Evolutionary conservation across 2,888 invertebrate genomes (phyloP), one percentile per base, ranked within the genome.

Genomic region (Meghimatium bilineatum): DNA sequence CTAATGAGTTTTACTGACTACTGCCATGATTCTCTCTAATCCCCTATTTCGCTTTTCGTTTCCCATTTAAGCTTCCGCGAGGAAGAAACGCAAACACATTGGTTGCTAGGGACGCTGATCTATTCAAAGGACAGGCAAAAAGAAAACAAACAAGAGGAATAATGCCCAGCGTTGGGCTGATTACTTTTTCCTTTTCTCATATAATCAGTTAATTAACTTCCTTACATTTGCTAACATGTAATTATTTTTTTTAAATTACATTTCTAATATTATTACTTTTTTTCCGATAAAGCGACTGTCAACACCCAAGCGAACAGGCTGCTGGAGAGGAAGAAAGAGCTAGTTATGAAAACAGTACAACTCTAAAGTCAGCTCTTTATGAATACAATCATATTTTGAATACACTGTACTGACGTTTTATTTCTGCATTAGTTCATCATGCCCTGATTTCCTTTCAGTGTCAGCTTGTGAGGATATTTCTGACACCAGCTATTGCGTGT

Each of bases 1-100:
- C 60, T 80, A 80, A 80, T 74, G 80, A 80, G 80, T 80, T 80
- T 56, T 80, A 56, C 36, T 26, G 63, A n/a, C 72, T 56, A 36
- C 80, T 12, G 80, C n/a, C 56, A 29, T 72, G 71, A 80, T 72
- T 80, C 56, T 14, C 72, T 38, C 60, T 67, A 78, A 78, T 78
- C 66, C n/a, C 67, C 29, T 6, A n/a, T 67, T 78, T 78, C 29
- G 38, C 78, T 67, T 66, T 67, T 38, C 49, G 14, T 67, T 38
- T 32, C 36, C 5, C 56, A n/a, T 77, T 77, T 36, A 52, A 56
- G 52, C 29, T 29, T 56, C 1, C 49, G 34, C 10, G 1, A 20
- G 63, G 63, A 32, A 77, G 36, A 36, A 60, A 60, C 8, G 32
- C 36, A 77, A 60, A 77, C 75, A 49, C 20, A 26, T 26, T 20